These are phyloP conservation scores for Meteorus colon DNA, from an alignment of 2,888 invertebrate genomes.

Conservation along the genomic window DNA sequence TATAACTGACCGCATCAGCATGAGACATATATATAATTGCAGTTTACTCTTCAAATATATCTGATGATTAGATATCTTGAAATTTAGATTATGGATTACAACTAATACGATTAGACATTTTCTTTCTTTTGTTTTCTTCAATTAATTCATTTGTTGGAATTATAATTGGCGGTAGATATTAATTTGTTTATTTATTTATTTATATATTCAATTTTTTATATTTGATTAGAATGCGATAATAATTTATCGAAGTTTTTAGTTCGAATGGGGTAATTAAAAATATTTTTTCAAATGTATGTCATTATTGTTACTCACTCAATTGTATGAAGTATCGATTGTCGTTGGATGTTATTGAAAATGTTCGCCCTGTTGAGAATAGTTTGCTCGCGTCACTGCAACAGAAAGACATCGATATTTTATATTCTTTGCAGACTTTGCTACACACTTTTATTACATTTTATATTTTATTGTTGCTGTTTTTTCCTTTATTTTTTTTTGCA, in stretches of 20 bases:
- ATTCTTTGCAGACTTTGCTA: background rate
- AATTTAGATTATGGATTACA: background rate
- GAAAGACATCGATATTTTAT: background rate
- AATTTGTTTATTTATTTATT: background rate
- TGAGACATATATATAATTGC: background rate
- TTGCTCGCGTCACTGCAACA: background rate
- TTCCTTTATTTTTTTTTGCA: background rate
- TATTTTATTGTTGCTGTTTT: background rate
- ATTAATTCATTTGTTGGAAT: background rate
- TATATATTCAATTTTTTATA: too few species aligned
- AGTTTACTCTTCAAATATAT: slow-evolving; percentile 7
- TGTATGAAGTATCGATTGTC: background rate
- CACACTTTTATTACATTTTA: background rate
- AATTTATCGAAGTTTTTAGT: too few species aligned
- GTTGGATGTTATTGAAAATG: background rate
- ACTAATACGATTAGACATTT: background rate
- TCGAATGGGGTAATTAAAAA: background rate
- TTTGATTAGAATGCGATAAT: too few species aligned
- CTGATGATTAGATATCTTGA: background rate
- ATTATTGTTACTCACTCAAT: background rate
- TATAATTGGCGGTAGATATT: background rate
- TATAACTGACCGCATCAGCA: background rate
- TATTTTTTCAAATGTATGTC: background rate
- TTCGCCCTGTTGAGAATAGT: background rate
- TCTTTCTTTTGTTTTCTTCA: background rate